These are phyloP conservation scores for Euleptes europaea DNA, from an alignment of 2,113 vertebrate genomes.

Conservation along the genomic window DNA sequence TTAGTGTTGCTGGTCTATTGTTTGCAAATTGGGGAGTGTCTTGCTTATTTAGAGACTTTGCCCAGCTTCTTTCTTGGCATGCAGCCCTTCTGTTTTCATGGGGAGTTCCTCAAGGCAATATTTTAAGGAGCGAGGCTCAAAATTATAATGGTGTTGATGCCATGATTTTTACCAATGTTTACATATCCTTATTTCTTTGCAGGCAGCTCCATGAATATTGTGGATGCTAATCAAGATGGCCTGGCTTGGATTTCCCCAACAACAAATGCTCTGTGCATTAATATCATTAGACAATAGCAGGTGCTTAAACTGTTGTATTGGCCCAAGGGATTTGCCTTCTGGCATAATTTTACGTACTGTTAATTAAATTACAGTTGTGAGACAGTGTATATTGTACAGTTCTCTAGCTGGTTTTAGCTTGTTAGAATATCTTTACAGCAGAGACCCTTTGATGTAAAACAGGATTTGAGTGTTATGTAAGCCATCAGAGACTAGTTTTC, in stretches of 20 bases:
- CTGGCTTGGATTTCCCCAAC: background rate
- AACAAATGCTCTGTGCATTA: background rate
- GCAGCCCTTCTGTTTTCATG: background rate
- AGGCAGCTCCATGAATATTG: background rate
- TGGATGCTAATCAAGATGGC: background rate
- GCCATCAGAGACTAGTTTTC: background rate
- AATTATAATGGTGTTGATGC: background rate
- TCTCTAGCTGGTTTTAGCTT: constrained; percentile 2
- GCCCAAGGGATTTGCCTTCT: constrained; percentile 11
- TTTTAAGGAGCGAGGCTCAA: background rate
- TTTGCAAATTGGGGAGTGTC: background rate
- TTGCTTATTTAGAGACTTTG: background rate
- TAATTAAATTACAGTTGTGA: constrained; percentile 6
- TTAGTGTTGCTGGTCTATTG: background rate
- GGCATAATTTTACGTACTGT: background rate
- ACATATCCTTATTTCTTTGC: background rate
- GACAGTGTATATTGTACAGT: background rate
- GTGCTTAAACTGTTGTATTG: background rate
- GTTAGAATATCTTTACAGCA: background rate
- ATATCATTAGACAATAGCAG: constrained; percentile 13
- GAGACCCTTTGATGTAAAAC: background rate
- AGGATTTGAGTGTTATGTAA: background rate
- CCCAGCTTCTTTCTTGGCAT: background rate
- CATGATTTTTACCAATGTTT: background rate
- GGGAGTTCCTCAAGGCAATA: background rate